Percentiles rank a stretch among this genome's conserved stretches.
phyloP scores from a whole-genome alignment of 2,113 vertebrate species.

The Platichthys stellatus region DNA sequence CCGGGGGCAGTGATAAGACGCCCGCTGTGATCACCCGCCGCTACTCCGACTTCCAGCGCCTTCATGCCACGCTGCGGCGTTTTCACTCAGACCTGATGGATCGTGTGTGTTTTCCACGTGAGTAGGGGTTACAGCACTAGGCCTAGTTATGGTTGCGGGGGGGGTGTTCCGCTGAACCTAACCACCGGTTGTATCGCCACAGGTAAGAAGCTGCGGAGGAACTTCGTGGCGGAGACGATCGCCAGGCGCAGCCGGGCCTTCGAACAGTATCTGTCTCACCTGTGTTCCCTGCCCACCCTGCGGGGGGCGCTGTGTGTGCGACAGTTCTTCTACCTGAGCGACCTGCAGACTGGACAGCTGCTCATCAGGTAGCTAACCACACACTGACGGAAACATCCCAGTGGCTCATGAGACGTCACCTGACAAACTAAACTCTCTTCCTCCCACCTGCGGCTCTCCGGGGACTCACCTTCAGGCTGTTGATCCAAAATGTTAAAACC shows the following conservation, averaged over 20 bases:
- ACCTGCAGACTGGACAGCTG: conserved; percentile 86
- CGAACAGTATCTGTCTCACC: conserved; percentile 92
- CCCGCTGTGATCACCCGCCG: conserved; percentile 89
- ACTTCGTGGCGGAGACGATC: conserved; percentile 93
- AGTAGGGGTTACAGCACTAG: background rate
- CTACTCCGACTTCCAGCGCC: conserved; percentile 91
- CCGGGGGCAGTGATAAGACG: conserved; percentile 84
- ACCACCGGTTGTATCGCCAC: background rate
- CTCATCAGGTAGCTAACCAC: conserved; percentile 77
- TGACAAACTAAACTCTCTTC: too few relatives aligned
- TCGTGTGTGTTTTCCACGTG: conserved; percentile 88
- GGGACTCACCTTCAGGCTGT: too few relatives aligned
- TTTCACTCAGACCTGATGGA: conserved; percentile 88
- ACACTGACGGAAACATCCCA: background rate
- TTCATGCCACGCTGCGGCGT: conserved; percentile 86
- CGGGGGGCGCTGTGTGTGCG: conserved; percentile 83
- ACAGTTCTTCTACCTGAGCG: conserved; percentile 91
- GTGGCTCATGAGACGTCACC: too few relatives aligned
- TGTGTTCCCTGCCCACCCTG: conserved; percentile 86
- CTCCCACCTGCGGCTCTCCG: too few relatives aligned
- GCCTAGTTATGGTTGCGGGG: background rate
- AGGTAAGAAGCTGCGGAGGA: conserved; percentile 88
- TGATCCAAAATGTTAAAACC: too few relatives aligned
- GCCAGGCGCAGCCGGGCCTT: conserved; percentile 94
- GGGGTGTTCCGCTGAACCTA: too few relatives aligned